Base-by-base conservation (phyloP, 2,888 invertebrate species). In the Unio pictorum region DNA sequence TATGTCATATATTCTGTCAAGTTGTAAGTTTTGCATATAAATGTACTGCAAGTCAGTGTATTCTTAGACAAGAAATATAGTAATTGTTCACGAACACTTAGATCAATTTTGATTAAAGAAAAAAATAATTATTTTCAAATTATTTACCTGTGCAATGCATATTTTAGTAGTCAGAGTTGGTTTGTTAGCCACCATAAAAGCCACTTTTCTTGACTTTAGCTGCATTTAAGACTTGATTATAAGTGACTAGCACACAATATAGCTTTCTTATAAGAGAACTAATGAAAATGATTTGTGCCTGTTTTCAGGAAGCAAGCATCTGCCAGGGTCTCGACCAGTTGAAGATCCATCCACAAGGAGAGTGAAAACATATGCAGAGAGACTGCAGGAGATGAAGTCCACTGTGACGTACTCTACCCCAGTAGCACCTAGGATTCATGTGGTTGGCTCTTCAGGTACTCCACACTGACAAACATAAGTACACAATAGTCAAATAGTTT, bases 301-400 rank as follows among this genome's bases (percentile, higher is more conserved):
- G 34, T 11, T 56, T 64, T 23, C 64, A 83, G 82, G 79, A 55
- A 74, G 78, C 23, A 80, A 74, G 69, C 72, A 69, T 28, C 58
- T 74, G 20, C 78, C 76, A 34, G 66, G 30, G 55, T 75, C 68
- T 72, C 76, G 66, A 67, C 71, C 72, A 59, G 73, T 68, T 54
- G 63, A 23, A 28, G 75, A 68, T 62, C 71, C 69, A 5, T 68
- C 68, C 7, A 84, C 84, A 54, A 66, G 86, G 18, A 69, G 79
- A 15, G 83, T 87, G 45, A 88, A 88, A 75, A 87, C 85, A 0
- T 88, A 88, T 75, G 75, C 87, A 58, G 86, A 88, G 67, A 76
- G 88, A 34, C 76, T 88, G 58, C 84, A 86, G 67, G 88, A 88
- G 66, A 86, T 88, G 86, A 87, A 84, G 66, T 76, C 82, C 1